Evolutionary conservation across 2,888 invertebrate genomes (phyloP), one percentile per base, ranked within the genome.

Genomic region (Mythimna loreyi): DNA sequence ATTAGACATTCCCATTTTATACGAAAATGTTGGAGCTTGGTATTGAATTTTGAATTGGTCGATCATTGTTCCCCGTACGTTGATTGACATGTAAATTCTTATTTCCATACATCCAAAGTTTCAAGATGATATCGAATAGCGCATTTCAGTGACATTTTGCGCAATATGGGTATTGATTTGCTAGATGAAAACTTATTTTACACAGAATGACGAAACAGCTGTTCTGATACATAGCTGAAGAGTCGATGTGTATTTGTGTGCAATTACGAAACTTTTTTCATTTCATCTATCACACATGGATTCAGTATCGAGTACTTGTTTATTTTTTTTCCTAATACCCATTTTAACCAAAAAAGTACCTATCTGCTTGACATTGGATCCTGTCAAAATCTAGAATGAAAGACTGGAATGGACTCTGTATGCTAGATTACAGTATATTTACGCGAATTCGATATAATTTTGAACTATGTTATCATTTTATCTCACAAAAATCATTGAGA

Each of bases 101-200:
- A 82, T 86, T 88, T 86, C 78, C 82, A 86, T 86, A 82, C 82
- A 85, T 86, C 87, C 84, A 82, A 86, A 80, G 82, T 89, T 89
- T 85, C 82, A 85, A 82, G 82, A 87, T 85, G 81, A 77, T 90
- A 86, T 88, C 81, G 85, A 83, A 85, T 91, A 93, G 92, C 93
- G 92, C 94, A 94, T 92, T 94, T 94, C 89, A 86, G 90, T 92
- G 92, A 92, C 93, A 94, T 94, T 95, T 95, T 95, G 95, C 95
- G 95, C 95, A 96, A 91, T 94, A 91, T 91, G 90, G 88, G 92
- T 95, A 95, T 95, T 94, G 95, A 96, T 96, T 94, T 93, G 89
- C 86, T 88, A 90, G 90, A 90, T 90, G 90, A 90, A 92, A 92
- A 93, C 88, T 89, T 93, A 91, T 92, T 94, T 92, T 92, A 89